These are phyloP conservation scores for Myrmecobius fasciatus DNA, from an alignment of 2,113 vertebrate species.

Conservation along the genomic window DNA sequence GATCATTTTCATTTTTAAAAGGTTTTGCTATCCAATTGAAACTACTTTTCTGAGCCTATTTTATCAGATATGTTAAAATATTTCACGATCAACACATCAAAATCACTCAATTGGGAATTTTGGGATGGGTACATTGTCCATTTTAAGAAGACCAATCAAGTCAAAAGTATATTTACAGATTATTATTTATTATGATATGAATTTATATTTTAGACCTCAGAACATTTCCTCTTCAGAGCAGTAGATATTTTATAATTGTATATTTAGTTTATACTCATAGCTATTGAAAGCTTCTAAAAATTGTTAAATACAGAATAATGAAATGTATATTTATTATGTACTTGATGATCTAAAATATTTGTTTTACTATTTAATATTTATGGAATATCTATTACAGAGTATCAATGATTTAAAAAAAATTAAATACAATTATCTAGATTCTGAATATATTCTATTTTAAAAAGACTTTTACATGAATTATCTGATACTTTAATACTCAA, in stretches of 20 bases:
- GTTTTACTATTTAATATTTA: background rate
- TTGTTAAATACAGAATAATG: background rate
- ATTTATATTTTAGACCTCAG: background rate
- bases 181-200: rapidly evolving
- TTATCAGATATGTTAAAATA: background rate
- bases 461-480: background rate
- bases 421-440: background rate
- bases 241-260: background rate
- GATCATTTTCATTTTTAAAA: constrained; percentile 22
- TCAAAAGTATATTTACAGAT: rapidly evolving
- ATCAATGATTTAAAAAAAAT: background rate
- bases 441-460: background rate
- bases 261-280: background rate
- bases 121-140: rapidly evolving
- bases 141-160: rapidly evolving
- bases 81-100: rapidly evolving
- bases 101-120: rapidly evolving
- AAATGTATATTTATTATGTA: background rate
- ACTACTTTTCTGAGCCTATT: background rate
- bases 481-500: background rate
- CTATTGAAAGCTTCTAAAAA: rapidly evolving
- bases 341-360: background rate
- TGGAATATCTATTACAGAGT: rapidly evolving
- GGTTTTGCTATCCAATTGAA: background rate
- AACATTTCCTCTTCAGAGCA: background rate